Conservation (phyloP, 2,888 invertebrate genomes). For the Hemithea aestivaria region DNA sequence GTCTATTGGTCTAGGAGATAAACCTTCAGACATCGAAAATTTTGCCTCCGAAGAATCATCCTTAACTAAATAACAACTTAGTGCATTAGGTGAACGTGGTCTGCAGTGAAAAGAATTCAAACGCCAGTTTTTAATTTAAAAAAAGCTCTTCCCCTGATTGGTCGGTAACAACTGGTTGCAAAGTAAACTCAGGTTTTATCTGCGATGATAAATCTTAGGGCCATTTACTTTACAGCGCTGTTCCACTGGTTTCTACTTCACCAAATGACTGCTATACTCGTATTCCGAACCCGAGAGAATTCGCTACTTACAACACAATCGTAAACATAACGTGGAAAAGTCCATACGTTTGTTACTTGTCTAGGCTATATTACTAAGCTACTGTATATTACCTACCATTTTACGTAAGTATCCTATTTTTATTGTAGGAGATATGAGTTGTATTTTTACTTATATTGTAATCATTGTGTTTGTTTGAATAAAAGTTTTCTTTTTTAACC, state of each 20-base stretch:
- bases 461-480: too few relatives aligned
- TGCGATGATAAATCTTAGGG: slow-evolving; percentile 38
- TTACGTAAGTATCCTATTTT: too few relatives aligned
- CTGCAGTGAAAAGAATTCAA: slow-evolving; percentile 39
- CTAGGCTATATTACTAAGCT: too few relatives aligned
- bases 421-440: too few relatives aligned
- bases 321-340: background rate
- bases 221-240: slow-evolving; percentile 33
- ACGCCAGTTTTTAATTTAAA: slow-evolving; percentile 61
- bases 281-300: slow-evolving; percentile 20
- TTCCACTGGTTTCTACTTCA: slow-evolving; percentile 20
- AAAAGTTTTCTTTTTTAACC: too few relatives aligned
- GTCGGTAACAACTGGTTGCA: slow-evolving; percentile 36
- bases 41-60: too few relatives aligned
- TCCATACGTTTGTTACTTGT: background rate
- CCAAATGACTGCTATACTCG: slow-evolving; percentile 26
- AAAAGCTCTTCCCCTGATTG: slow-evolving; percentile 60
- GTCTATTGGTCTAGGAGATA: too few relatives aligned
- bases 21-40: too few relatives aligned
- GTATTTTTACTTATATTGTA: too few relatives aligned
- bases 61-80: slow-evolving; percentile 53
- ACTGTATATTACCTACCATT: too few relatives aligned
- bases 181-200: slow-evolving; percentile 42
- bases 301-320: slow-evolving; percentile 9
- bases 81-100: slow-evolving; percentile 36